Evolutionary conservation across 2,113 vertebrate genomes (phyloP).

Genomic region (Osmerus eperlanus): DNA sequence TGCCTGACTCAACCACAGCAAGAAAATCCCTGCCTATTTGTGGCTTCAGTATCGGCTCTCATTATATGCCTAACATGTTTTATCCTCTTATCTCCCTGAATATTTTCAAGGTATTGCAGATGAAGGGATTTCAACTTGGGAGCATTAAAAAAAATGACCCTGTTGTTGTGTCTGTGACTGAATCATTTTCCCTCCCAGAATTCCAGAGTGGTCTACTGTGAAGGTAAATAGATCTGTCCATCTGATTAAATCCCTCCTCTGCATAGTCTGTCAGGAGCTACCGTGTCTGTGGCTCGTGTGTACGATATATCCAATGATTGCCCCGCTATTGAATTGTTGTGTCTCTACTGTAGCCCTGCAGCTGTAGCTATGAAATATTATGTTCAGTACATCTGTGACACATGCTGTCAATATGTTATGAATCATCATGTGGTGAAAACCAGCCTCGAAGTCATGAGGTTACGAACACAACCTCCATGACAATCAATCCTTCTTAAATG

Average conservation of each 20-base stretch:
- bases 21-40: constrained; percentile 7
- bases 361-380: neutral
- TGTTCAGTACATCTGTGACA: neutral
- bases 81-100: constrained; percentile 14
- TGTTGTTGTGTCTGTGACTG: constrained; percentile 25
- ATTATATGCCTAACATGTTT: constrained; percentile 7
- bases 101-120: constrained; percentile 21
- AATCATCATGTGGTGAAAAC: neutral
- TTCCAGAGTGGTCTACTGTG: constrained; percentile 5
- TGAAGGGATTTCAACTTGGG: constrained; percentile 21
- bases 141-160: constrained; percentile 34
- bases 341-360: neutral
- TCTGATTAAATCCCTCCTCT: constrained; percentile 27
- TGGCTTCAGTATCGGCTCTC: neutral
- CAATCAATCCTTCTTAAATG: too few relatives aligned
- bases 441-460: neutral
- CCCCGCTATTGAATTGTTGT: neutral
- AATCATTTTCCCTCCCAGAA: constrained; percentile 7
- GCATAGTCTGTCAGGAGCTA: constrained; percentile 13
- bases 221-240: constrained; percentile 22
- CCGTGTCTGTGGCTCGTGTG: neutral
- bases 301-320: neutral
- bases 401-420: neutral
- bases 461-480: too few relatives aligned
- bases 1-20: neutral